A percentile compares a stretch with the other conserved stretches of the same genome.
Evolutionary conservation across 2,113 vertebrate species (phyloP).

Genomic region (Eupsittula cactorum): DNA sequence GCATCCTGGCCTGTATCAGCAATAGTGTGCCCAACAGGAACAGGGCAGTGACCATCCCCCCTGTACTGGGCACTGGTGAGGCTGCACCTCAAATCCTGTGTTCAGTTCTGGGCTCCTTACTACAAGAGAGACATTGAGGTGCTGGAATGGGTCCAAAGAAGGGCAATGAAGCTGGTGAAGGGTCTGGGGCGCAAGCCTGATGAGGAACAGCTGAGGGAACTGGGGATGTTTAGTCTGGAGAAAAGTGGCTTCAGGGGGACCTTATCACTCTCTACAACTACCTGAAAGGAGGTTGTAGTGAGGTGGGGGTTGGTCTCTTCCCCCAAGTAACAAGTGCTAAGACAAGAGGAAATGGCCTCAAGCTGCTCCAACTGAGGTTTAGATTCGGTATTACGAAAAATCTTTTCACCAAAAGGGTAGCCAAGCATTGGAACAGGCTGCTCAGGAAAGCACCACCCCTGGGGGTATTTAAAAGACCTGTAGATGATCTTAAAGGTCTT

Average conservation of each 20-base stretch:
- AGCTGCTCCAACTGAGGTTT: background rate
- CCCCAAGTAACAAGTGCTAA: background rate
- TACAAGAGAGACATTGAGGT: background rate
- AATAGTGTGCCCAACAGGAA: background rate
- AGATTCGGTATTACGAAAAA: background rate
- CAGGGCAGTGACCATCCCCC: background rate
- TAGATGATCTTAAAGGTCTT: background rate
- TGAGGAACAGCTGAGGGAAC: background rate
- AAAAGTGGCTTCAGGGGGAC: background rate
- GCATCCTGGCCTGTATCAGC: background rate
- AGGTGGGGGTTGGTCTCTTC: background rate
- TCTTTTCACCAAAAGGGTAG: background rate
- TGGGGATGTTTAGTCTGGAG: background rate
- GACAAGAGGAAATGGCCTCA: background rate
- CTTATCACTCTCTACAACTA: background rate
- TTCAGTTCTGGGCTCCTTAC: background rate
- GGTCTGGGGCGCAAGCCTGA: accelerated
- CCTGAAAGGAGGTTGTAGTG: background rate
- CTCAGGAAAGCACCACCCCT: background rate
- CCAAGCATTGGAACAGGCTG: background rate
- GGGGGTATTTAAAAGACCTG: background rate
- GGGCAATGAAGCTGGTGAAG: background rate
- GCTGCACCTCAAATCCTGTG: background rate
- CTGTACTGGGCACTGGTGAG: background rate
- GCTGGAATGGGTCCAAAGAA: background rate